Conservation (phyloP, 2,113 vertebrate genomes). For the Aspiorhynchus laticeps region DNA sequence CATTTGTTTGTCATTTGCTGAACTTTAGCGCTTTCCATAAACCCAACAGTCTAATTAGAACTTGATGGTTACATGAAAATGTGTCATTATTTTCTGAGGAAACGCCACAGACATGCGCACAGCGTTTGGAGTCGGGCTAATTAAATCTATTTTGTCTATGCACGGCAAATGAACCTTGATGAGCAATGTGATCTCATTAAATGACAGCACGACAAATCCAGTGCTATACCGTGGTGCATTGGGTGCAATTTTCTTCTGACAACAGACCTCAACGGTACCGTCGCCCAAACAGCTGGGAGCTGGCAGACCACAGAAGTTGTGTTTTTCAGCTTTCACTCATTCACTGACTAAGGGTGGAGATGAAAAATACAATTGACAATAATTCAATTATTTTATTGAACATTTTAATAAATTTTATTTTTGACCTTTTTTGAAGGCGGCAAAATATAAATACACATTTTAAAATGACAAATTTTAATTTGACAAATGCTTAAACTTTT, state of each 20-base stretch:
- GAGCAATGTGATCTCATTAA: constrained; percentile 76
- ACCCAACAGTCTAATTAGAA: constrained; percentile 79
- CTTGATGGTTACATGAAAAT: constrained; percentile 78
- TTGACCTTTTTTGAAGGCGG: too few species aligned
- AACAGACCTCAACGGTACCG: constrained; percentile 62
- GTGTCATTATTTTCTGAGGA: constrained; percentile 75
- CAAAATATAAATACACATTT: too few species aligned
- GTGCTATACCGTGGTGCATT: constrained; percentile 43
- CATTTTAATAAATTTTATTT: too few species aligned
- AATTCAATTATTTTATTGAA: not conserved
- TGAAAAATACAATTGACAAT: not conserved
- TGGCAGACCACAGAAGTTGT: constrained; percentile 69
- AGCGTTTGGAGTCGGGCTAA: constrained; percentile 65
- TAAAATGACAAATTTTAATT: too few species aligned
- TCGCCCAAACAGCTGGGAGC: constrained; percentile 69
- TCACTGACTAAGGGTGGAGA: constrained; percentile 35
- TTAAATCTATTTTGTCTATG: constrained; percentile 75
- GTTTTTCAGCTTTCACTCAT: constrained; percentile 50
- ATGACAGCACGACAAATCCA: constrained; percentile 61
- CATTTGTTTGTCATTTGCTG: constrained; percentile 79
- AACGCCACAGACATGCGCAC: constrained; percentile 56
- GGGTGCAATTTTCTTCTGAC: constrained; percentile 53
- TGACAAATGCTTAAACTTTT: not conserved
- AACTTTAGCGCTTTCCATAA: constrained; percentile 71
- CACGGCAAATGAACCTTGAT: constrained; percentile 77